Conservation (phyloP, 2,888 invertebrate genomes). For the Microplitis manilae region DNA sequence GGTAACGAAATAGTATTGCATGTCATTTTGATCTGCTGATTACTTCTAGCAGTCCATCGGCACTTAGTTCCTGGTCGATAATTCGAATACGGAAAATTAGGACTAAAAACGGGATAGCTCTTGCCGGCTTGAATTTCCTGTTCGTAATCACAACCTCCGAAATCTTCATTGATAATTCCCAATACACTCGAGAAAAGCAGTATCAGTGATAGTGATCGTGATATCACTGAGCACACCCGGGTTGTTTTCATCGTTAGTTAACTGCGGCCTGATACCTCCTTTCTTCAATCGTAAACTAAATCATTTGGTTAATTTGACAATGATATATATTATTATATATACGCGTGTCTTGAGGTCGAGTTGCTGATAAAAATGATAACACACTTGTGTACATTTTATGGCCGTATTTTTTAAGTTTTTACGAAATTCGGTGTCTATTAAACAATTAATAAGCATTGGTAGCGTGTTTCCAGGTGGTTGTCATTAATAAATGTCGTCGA, state of each 20-base stretch:
- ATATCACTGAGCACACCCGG: background rate
- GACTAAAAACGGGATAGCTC: conserved; percentile 72
- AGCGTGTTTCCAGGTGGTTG: background rate
- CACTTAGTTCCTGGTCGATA: conserved; percentile 71
- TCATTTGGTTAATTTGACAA: conserved; percentile 49
- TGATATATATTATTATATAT: conserved; percentile 47
- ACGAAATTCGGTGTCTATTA: background rate
- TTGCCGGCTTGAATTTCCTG: conserved; percentile 67
- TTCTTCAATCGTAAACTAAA: conserved; percentile 48
- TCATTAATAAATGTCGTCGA: background rate
- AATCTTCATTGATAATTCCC: background rate
- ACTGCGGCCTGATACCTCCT: conserved; percentile 37
- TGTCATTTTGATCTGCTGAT: conserved; percentile 62
- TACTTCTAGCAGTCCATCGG: conserved; percentile 74
- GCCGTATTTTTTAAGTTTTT: background rate
- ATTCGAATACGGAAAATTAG: conserved; percentile 71
- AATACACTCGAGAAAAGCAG: too few species aligned
- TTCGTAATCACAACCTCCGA: conserved; percentile 71
- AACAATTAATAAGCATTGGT: background rate
- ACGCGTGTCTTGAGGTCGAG: conserved; percentile 36
- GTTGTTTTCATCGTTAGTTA: background rate
- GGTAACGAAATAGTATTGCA: conserved; percentile 71
- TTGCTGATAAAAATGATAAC: conserved; percentile 54
- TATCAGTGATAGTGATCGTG: background rate
- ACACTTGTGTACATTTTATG: conserved; percentile 52